Base-by-base conservation (phyloP, 2,888 invertebrate species). In the Tenthredo mesomela region DNA sequence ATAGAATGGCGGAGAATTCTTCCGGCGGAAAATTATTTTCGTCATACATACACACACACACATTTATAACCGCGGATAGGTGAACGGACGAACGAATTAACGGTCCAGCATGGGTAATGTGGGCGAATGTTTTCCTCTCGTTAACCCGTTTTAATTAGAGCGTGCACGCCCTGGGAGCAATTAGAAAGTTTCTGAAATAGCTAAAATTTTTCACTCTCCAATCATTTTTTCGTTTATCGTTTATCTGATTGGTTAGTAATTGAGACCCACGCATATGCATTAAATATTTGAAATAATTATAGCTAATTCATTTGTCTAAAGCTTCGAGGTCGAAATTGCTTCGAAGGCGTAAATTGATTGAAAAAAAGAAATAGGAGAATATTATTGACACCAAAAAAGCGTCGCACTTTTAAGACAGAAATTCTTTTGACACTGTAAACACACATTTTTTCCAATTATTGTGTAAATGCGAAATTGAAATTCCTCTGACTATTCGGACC, bases 91-190 rank as follows among this genome's bases (percentile, higher is more conserved):
- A 40, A 40, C 15, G 54, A 18, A 77, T 18, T 12, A 50, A 77
- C 5, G 50, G 21, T 15, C n/a, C n/a, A 37, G n/a, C 10, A 37
- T 33, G 54, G 78, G 40, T 25, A 54, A 61, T 61, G 37, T 7
- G 80, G 61, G 61, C 40, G 50, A 40, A 58, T 80, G 80, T 80
- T 80, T 40, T 77, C 33, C 80, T 21, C 80, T 80, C 80, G 61
- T 80, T 61, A 80, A 40, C 80, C 40, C 29, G 29, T 80, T 80
- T 80, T 40, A 80, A 80, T 80, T 80, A 61, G 61, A 58, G 40
- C 80, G 40, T 43, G 80, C 25, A 9, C 18, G 15, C 7, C 18
- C 61, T 50, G n/a, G 50, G 6, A 61, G 80, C 37, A 40, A 61
- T 80, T 80, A 21, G 40, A 61, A 40, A 37, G 80, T 80, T 80